A percentile compares a stretch with the other conserved stretches of the same genome.
Conservation (phyloP, 2,888 invertebrate genomes). For the Callyntrura sp. region DNA sequence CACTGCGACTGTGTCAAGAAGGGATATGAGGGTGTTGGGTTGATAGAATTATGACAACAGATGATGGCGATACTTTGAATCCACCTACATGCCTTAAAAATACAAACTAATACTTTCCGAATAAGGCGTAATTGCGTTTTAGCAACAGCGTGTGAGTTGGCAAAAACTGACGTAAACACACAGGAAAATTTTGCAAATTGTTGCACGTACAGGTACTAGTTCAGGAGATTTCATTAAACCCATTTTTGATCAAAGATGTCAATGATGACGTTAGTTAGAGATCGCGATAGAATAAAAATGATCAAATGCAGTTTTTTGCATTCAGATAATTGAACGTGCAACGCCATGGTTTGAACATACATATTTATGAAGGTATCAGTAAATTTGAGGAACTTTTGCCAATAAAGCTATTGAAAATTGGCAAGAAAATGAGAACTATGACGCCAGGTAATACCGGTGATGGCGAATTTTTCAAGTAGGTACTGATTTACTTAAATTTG, state of each 20-base stretch:
- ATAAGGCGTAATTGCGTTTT: conserved; percentile 63
- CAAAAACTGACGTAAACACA: neutral
- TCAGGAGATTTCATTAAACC: neutral
- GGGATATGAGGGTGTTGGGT: neutral
- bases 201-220: neutral
- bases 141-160: conserved; percentile 29
- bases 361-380: too few species aligned
- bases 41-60: neutral
- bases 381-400: too few species aligned
- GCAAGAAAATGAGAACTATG: too few species aligned
- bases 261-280: neutral
- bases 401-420: too few species aligned
- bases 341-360: too few species aligned
- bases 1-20: neutral
- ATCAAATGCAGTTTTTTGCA: conserved; percentile 3
- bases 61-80: conserved; percentile 46
- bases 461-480: too few species aligned
- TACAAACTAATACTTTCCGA: conserved; percentile 52
- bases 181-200: neutral
- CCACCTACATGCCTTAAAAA: conserved; percentile 66
- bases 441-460: too few species aligned
- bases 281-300: neutral
- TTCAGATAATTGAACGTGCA: neutral
- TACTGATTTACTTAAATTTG: too few species aligned
- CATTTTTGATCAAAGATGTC: neutral